A percentile compares a stretch with the other conserved stretches of the same genome.
phyloP scores from a whole-genome alignment of 2,113 vertebrate genomes.

The Ginglymostoma cirratum region DNA sequence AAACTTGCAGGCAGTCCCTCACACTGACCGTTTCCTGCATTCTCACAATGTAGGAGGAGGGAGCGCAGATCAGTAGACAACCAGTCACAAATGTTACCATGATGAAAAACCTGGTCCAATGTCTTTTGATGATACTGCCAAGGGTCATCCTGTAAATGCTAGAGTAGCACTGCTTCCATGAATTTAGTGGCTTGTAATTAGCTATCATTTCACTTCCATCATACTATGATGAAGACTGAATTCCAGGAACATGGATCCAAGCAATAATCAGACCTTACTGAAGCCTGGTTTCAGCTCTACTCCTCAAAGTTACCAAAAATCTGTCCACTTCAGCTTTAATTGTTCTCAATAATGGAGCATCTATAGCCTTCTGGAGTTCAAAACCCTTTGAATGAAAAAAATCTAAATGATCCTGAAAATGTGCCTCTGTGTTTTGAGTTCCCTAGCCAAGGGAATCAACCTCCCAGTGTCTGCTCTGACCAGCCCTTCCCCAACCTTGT shows the following conservation, averaged over 20 bases:
- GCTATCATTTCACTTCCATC: background rate
- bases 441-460: background rate
- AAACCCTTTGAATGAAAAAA: background rate
- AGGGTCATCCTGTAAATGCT: background rate
- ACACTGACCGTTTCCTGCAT: too few relatives aligned
- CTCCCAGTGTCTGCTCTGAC: background rate
- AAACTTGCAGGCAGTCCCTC: too few relatives aligned
- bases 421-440: background rate
- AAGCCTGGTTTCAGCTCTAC: background rate
- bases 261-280: background rate
- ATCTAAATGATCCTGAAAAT: background rate
- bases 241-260: background rate
- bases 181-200: background rate
- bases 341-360: background rate
- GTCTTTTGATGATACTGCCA: background rate
- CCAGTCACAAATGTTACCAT: background rate
- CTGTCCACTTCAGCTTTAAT: background rate
- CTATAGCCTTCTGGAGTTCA: background rate
- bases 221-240: background rate
- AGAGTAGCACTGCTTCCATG: background rate
- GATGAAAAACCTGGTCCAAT: background rate
- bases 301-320: background rate
- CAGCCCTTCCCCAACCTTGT: background rate
- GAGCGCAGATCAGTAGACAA: too few relatives aligned
- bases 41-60: too few relatives aligned